These are phyloP conservation scores for Magallana gigas DNA, from an alignment of 1,140 invertebrate genomes.

Conservation along the genomic window DNA sequence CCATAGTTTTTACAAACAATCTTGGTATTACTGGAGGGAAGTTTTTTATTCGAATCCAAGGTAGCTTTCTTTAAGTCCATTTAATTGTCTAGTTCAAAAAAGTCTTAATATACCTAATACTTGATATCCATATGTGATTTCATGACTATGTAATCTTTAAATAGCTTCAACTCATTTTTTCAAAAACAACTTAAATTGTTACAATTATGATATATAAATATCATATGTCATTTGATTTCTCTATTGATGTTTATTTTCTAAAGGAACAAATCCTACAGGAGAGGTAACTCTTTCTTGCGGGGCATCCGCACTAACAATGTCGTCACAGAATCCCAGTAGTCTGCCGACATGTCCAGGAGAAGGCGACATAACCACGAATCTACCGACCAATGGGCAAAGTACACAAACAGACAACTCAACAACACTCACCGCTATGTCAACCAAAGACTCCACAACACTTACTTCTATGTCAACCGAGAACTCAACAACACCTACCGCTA, in stretches of 20 bases:
- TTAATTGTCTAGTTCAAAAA: neutral
- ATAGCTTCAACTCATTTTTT: neutral
- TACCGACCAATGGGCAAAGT: neutral
- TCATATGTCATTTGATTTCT: neutral
- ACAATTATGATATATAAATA: neutral
- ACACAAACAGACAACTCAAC: neutral
- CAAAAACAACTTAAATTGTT: neutral
- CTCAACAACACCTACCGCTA: no score
- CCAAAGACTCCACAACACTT: no score
- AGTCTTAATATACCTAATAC: neutral
- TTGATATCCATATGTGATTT: neutral
- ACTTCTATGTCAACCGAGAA: no score
- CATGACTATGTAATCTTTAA: neutral
- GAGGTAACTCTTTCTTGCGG: neutral
- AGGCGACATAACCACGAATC: neutral
- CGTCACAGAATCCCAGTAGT: neutral
- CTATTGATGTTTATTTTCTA: neutral
- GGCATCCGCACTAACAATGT: neutral
- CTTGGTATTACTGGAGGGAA: slow-evolving; percentile 23
- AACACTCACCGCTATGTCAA: neutral
- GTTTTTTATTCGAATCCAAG: slow-evolving; percentile 42
- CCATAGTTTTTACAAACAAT: slow-evolving; percentile 5
- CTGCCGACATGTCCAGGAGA: neutral
- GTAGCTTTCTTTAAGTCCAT: neutral
- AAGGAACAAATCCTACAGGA: slow-evolving; percentile 10